Conservation (phyloP, 2,888 invertebrate genomes). For the Phyto melanocephala region DNA sequence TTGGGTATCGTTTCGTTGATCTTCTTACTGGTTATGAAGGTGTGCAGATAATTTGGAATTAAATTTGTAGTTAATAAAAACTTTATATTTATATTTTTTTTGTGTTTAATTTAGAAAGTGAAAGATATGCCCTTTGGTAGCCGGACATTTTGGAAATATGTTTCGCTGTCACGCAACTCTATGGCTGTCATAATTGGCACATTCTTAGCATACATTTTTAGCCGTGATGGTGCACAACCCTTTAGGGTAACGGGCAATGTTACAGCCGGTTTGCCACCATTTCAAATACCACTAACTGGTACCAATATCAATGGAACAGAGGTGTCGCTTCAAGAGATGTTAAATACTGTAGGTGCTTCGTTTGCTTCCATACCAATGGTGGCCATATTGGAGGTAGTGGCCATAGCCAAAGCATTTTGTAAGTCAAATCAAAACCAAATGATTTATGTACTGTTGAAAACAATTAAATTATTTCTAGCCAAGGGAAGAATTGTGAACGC, state of each 20-base stretch:
- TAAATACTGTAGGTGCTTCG: constrained; percentile 82
- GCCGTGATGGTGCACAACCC: constrained; percentile 80
- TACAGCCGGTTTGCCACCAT: constrained; percentile 85
- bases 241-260: constrained; percentile 86
- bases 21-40: constrained; percentile 83
- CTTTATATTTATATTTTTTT: neutral
- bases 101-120: constrained; percentile 78
- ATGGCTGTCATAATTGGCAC: constrained; percentile 86
- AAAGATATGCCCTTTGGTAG: constrained; percentile 78
- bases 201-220: constrained; percentile 82
- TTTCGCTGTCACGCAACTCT: constrained; percentile 88
- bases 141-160: constrained; percentile 74
- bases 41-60: constrained; percentile 71
- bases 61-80: too few species aligned
- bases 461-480: constrained; percentile 80
- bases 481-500: constrained; percentile 88
- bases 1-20: constrained; percentile 84
- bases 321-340: constrained; percentile 82
- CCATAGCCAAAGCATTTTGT: constrained; percentile 90
- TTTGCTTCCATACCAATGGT: constrained; percentile 85
- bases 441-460: neutral
- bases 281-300: constrained; percentile 86
- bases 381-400: constrained; percentile 86
- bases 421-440: constrained; percentile 70
- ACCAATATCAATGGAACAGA: constrained; percentile 82